Evolutionary conservation across 2,113 vertebrate species (phyloP).

Genomic region (Corythornis cristatus): DNA sequence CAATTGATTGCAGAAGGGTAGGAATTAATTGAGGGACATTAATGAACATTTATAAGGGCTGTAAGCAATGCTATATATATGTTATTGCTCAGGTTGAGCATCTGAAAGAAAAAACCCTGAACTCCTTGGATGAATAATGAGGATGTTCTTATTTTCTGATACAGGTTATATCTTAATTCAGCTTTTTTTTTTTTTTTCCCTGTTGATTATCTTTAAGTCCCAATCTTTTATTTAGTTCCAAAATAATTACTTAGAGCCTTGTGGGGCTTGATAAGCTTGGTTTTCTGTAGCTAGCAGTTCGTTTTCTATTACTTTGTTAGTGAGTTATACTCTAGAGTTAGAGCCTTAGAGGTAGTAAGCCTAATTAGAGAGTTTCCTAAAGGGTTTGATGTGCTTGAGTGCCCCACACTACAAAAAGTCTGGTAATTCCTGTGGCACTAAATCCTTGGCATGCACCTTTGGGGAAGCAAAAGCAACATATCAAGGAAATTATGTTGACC

Average conservation of each 20-base stretch:
- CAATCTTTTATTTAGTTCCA: not conserved
- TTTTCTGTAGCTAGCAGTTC: not conserved
- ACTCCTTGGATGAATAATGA: not conserved
- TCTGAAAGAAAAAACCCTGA: not conserved
- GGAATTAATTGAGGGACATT: not conserved
- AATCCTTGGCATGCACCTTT: not conserved
- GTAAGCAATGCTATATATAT: not conserved
- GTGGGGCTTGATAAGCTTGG: not conserved
- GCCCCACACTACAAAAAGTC: not conserved
- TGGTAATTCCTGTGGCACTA: not conserved
- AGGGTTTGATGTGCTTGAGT: not conserved
- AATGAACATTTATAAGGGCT: not conserved
- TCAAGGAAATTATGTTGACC: slow-evolving; percentile 21
- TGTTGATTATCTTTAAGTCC: not conserved
- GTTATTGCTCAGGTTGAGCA: not conserved
- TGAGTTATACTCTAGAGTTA: not conserved
- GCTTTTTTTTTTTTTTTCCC: not conserved
- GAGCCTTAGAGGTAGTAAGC: not conserved
- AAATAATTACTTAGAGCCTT: not conserved
- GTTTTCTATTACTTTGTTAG: not conserved
- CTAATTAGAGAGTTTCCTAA: slow-evolving; percentile 17
- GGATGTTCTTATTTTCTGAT: not conserved
- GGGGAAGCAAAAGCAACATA: not conserved
- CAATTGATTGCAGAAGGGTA: not conserved
- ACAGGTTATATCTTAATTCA: not conserved